Base-by-base conservation (phyloP, 1,140 invertebrate species). In the Drosophila elegans region DNA sequence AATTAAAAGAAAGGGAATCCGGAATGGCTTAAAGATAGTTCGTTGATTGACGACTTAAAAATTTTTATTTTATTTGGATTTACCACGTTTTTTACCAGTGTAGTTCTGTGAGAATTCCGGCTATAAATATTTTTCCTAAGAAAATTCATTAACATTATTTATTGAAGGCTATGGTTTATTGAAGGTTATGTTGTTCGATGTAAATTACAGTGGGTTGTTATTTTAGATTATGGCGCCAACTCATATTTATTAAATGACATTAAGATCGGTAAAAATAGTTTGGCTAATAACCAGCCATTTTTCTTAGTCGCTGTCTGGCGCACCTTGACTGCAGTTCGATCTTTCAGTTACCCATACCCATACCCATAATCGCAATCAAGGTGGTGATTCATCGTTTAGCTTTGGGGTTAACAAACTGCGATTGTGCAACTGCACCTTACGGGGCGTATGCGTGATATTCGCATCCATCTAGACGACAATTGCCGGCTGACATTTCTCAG, bases 391-490 rank as follows among this genome's bases (percentile, higher is more conserved):
- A 72, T 71, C 42, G 60, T 42, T 68, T 63, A 56, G 66, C 29
- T n/a, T 13, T 25, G 57, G 69, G 83, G 83, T 88, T 83, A 88
- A 88, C 61, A 88, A 88, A 88, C 83, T 89, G 75, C 71, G 78
- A 42, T 27, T 52, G 41, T 69, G 49, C 44, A 63, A 78, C 42
- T 81, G 74, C 64, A 53, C 4, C 42, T 42, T 51, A 76, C 62
- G 68, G 62, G 55, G 67, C 81, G 81, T 85, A 85, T 84, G 73
- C 69, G 79, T 48, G 72, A 90, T 88, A 78, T 71, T 89, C 84
- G 80, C 84, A 89, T 89, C 84, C 84, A 88, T 88, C 83, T 88
- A 83, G 83, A 52, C 53, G 89, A 77, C 88, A 91, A 91, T 91
- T 91, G 88, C 52, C 78, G 60, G 63, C 67, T 91, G 90, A 91